Base-by-base conservation (phyloP, 2,888 invertebrate genomes). In the Archips xylosteana region DNA sequence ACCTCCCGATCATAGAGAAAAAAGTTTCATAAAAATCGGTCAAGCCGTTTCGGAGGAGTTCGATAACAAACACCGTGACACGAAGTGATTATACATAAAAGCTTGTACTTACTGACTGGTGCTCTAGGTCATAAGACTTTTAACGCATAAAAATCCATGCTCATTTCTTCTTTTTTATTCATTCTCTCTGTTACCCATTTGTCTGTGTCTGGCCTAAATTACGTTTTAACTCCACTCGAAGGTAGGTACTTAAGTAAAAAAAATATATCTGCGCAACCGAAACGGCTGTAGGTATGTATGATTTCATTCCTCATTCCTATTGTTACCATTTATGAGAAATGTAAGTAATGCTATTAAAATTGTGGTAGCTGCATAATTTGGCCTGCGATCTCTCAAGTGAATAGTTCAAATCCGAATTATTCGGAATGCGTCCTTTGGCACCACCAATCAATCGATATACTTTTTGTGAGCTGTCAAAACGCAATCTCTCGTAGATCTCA, bases 181-280 rank as follows among this genome's bases (percentile, higher is more conserved):
- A 57, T 15, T 67, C 62, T 65, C 59, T 39, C 64, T 66, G 65
- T 71, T 66, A 45, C 66, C 71, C 61, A 72, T 72, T 72, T 72
- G 67, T 72, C 72, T 62, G 72, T 39, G 72, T 62, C 72, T 67
- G 62, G 42, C 54, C 66, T 66, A 72, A 67, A 72, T 72, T 72
- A 72, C 72, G 54, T 72, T 72, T 72, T 72, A 67, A 72, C 72
- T 54, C 72, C 72, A 57, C 36, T 47, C 67, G 67, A 67, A n/a
- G n/a, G n/a, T n/a, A 72, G 62, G 62, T 66, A 61, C 60, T 59
- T 71, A 12, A 45, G 45, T 54, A 45, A 62, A 54, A 62, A 61
- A 51, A 47, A 67, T 10, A 12, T 23, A 62, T 72, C 67, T 45
- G 67, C 54, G 51, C 15, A n/a, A 60, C 49, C 49, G 61, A 60